Evolutionary conservation across 2,113 vertebrate species (phyloP), one percentile per base, ranked within the genome.

Genomic region (Pipa parva): DNA sequence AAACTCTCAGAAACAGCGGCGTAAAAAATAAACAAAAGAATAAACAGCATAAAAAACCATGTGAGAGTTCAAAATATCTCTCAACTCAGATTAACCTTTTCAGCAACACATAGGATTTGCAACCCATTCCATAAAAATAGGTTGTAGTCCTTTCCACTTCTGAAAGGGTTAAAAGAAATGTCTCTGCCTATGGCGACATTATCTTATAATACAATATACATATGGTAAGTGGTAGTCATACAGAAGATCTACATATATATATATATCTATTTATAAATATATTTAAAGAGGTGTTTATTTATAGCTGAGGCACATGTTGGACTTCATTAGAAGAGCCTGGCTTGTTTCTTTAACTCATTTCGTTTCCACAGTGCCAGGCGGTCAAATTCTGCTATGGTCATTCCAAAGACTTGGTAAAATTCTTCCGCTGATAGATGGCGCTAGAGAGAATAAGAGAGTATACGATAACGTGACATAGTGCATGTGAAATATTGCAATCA

Each of bases 301-400:
- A 84, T 82, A 86, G 78, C 74, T 82, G 66, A 70, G 66, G 66
- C 66, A 70, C 66, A 24, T 50, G 33, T 48, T 70, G 48, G 46
- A 59, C 17, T 12, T 25, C 29, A 54, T 87, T 88, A 99, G 83
- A 99, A 99, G 45, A 99, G 92, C 77, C 96, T 87, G 21, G 96
- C 94, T 74, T 98, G 95, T 83, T 98, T 99, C 88, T 99, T 99
- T 66, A 99, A 84, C 80, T 98, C 97, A 1, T 99, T 99, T 75
- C 92, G 91, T 84, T 97, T 99, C 97, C 97, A 99, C 79, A 99
- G 87, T 68, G 97, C 95, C 80, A 99, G 89, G 46, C 95, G 92
- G 84, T 99, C 97, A 20, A 99, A 99, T 63, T 99, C 96, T 0
- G 92, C 90, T 51, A 97, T 84, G 63, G 92, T 97, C 97, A 99